Base-by-base conservation (phyloP, 2,888 invertebrate species). In the Heliconius cydno region DNA sequence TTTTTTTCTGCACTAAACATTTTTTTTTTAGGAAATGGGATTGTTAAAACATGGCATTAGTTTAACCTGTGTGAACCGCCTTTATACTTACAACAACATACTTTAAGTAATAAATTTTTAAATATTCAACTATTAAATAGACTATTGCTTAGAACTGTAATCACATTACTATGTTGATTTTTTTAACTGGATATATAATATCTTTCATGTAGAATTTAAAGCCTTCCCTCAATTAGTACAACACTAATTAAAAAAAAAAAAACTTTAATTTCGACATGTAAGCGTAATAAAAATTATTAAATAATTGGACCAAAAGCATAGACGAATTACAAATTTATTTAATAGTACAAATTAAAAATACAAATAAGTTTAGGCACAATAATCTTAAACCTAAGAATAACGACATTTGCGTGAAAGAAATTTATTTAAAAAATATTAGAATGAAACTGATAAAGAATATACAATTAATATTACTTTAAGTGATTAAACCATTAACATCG, bases 81-180 rank as follows among this genome's bases (percentile, higher is more conserved):
- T 71, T 90, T 89, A 87, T 88, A 89, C 92, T 93, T 92, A 93
- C 87, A 90, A 91, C 90, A 91, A 92, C 91, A 93, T 91, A 93
- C 91, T 93, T 92, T 91, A 91, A 92, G 91, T 92, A 92, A 90
- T 91, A 90, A 88, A 89, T 86, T 90, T 92, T 92, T 90, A 87
- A 92, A 92, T 88, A 88, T 87, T 91, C 90, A 94, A 92, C 92
- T 93, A 91, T 90, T 85, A 87, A 89, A 90, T 90, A 91, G 84
- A 90, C 88, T 91, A 92, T 92, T 93, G 91, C 90, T 87, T 89
- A 87, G 87, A 85, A 87, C 86, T 90, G 88, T 90, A 90, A 92
- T 92, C 88, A 90, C 87, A 89, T 89, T 88, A 86, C 85, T 85
- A 86, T 85, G 72, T 74, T 82, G 41, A 70, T 75, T 80, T 72